Evolutionary conservation across 2,113 vertebrate genomes (phyloP).

Genomic region (Brienomyrus longianalis): DNA sequence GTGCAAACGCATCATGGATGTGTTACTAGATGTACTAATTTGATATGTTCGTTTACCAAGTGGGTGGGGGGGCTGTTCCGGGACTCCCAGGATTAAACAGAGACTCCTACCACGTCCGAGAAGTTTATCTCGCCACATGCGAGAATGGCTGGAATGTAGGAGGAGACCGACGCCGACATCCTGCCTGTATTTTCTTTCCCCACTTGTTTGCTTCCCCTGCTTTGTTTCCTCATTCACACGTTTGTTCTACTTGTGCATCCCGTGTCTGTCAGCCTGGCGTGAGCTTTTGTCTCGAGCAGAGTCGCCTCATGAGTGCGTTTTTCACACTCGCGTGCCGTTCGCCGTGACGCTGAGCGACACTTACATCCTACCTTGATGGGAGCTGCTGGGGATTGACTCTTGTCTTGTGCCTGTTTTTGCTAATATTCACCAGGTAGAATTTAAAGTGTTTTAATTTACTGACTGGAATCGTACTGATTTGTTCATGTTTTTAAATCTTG

Average conservation of each 20-base stretch:
- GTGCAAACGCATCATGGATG: background rate
- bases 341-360: background rate
- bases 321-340: constrained; percentile 34
- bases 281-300: constrained; percentile 4
- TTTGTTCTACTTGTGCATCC: background rate
- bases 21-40: background rate
- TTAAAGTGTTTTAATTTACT: background rate
- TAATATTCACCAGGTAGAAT: background rate
- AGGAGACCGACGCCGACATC: background rate
- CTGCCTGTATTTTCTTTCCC: background rate
- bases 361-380: background rate
- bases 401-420: background rate
- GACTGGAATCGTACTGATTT: background rate
- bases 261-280: background rate
- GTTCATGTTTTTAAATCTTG: background rate
- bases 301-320: constrained; percentile 39
- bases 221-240: background rate
- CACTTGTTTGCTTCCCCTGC: background rate
- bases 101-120: background rate
- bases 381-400: background rate
- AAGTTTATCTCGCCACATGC: background rate
- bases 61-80: background rate
- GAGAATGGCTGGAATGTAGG: constrained; percentile 14
- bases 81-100: background rate
- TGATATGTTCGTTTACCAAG: background rate